Base-by-base conservation (phyloP, 2,888 invertebrate genomes). In the Gortyna flavago region DNA sequence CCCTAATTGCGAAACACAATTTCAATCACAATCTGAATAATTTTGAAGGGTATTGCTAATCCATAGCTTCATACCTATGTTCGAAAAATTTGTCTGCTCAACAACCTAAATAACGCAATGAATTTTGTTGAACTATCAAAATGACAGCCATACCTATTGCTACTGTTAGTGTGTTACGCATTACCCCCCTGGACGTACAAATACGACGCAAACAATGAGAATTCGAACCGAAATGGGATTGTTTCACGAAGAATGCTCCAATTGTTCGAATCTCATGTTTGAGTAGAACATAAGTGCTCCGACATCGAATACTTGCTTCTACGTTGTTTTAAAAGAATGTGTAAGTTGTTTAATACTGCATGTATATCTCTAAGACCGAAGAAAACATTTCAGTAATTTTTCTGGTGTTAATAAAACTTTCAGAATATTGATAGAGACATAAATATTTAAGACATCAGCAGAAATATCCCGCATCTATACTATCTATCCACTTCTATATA, bases 311-410 rank as follows among this genome's bases (percentile, higher is more conserved):
- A 82, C 67, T 82, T 82, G n/a, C 9, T 21, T 11, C 21, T 38
- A 38, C 59, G 7, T 54, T 51, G n/a, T 77, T 83, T 72, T 35
- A 29, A 35, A 83, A 72, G 35, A 72, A 72, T 72, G 18, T 8
- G 25, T 59, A 44, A 65, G 51, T 51, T 61, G 6, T 66, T 48
- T 65, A 64, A 44, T 51, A 54, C 54, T 51, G 35, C 3, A 59
- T 65, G 18, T n/a, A 3, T n/a, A n/a, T n/a, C n/a, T n/a, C n/a
- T n/a, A 0, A 59, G 16, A 18, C 51, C 7, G 21, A 25, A 21
- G n/a, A 32, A 54, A 51, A 51, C 9, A 11, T 66, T 77, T 44
- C 5, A 44, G 4, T 38, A 67, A 62, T 51, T 18, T 29, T 57
- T 68, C 21, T 68, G 29, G 32, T 11, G 11, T n/a, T 35, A 1